phyloP scores from a whole-genome alignment of 1,140 invertebrate species.

The Solenopsis fugax region DNA sequence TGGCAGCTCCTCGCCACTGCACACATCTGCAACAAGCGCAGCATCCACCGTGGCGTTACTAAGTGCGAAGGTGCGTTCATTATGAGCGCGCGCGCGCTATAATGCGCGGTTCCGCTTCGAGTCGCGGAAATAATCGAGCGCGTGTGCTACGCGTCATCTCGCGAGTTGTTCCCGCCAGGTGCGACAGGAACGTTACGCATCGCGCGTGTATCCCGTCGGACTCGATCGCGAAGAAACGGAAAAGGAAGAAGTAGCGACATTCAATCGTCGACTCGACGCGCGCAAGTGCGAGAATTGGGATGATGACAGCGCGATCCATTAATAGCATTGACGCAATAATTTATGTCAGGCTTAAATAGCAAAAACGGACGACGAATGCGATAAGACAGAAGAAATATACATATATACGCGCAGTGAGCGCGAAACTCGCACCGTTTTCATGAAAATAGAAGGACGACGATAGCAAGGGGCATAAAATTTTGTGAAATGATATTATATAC shows the following conservation, averaged over 20 bases:
- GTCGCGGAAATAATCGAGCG: conserved; percentile 17
- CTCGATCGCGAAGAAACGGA: neutral
- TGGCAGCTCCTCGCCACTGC: conserved; percentile 94
- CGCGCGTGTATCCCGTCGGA: neutral
- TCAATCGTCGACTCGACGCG: neutral
- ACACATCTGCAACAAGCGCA: conserved; percentile 90
- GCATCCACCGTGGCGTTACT: conserved; percentile 53
- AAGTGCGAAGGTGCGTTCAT: conserved; percentile 41
- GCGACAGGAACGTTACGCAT: conserved; percentile 21
- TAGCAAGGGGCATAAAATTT: neutral
- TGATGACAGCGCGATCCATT: conserved; percentile 7
- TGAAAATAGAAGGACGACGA: neutral
- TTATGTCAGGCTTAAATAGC: neutral
- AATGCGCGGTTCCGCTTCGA: conserved; percentile 48
- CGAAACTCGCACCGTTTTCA: neutral
- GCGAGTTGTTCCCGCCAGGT: neutral
- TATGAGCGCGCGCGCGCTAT: conserved; percentile 28
- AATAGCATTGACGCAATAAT: conserved; percentile 38
- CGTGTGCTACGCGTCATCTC: conserved; percentile 9
- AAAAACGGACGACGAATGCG: neutral
- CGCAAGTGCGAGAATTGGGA: neutral
- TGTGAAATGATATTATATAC: neutral
- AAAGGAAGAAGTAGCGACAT: neutral
- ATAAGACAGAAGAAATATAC: neutral
- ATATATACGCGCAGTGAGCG: neutral